These are phyloP conservation scores for Euzetes globulus DNA, from an alignment of 2,888 invertebrate species.

Conservation along the genomic window DNA sequence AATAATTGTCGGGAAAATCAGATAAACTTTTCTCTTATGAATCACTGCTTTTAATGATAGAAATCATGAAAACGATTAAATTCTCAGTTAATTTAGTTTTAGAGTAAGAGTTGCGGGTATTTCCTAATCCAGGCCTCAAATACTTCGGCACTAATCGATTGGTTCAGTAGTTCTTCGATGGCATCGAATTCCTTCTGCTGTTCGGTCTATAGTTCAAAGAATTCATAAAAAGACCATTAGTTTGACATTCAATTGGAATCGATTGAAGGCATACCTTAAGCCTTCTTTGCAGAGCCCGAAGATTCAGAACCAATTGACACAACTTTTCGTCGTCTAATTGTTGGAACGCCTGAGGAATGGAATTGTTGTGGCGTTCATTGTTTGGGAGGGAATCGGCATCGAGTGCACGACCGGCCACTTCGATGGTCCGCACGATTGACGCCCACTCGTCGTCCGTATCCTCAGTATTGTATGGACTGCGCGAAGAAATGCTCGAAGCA, in stretches of 20 bases:
- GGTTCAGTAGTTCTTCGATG: neutral
- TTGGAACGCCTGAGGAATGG: neutral
- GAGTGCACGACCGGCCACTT: neutral
- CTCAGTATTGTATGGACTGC: neutral
- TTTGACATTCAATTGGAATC: neutral
- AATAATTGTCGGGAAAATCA: neutral
- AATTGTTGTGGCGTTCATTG: neutral
- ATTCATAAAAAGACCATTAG: neutral
- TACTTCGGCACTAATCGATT: too few species aligned
- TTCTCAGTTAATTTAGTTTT: too few species aligned
- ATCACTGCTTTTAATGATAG: neutral
- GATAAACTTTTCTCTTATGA: neutral
- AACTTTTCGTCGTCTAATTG: neutral
- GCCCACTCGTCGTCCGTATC: constrained; percentile 19
- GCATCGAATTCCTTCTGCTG: neutral
- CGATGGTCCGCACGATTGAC: neutral
- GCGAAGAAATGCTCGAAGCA: neutral
- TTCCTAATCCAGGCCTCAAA: too few species aligned
- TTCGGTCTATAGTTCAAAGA: neutral
- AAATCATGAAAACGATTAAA: neutral
- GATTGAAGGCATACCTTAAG: neutral
- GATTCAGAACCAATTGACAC: neutral
- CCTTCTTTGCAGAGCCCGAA: neutral
- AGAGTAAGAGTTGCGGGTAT: too few species aligned
- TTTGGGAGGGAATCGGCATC: neutral